Evolutionary conservation across 2,113 vertebrate species (phyloP), one percentile per base, ranked within the genome.

Genomic region (Fregata magnificens): DNA sequence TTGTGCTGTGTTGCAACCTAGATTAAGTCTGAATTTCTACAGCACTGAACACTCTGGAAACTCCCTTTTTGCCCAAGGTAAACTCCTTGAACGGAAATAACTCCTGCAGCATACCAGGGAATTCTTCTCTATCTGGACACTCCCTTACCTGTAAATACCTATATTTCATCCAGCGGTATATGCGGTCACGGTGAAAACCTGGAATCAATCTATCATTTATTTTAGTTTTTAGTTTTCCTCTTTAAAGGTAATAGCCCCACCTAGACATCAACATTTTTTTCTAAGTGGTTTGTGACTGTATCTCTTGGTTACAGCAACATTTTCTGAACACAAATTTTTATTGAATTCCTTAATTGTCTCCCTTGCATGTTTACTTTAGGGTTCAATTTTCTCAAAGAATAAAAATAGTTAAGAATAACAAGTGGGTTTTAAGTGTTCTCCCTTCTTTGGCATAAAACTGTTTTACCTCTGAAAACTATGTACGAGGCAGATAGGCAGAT

Each of bases 1-100:
- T 94, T 89, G 91, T 78, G 58, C 66, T 77, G 58, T 50, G 34
- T 49, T 59, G 50, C 95, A 97, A 26, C 86, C 90, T 88, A 78
- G 74, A 92, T 93, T 87, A 67, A 55, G 59, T 40, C 58, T 93
- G 93, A 80, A 91, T 96, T 95, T 96, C 93, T 94, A 62, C 93
- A 80, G 93, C 59, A 38, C 74, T 93, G 89, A 88, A 74, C 81
- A 73, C 81, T 82, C 78, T 94, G 94, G 90, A 93, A 95, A 88
- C 50, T 96, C 90, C 93, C 88, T 86, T 92, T 93, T 88, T 92
- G 92, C 94, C 90, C 80, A 88, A 59, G 90, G 88, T 95, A 88
- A 96, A 90, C 67, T 90, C 71, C 47, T 74, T 86, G 86, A 73
- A 95, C 0, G 0, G 93, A 97, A 83, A 90, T 88, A 94, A 73